These are phyloP conservation scores for Orchesella flavescens DNA, from an alignment of 2,888 invertebrate species.

Conservation along the genomic window DNA sequence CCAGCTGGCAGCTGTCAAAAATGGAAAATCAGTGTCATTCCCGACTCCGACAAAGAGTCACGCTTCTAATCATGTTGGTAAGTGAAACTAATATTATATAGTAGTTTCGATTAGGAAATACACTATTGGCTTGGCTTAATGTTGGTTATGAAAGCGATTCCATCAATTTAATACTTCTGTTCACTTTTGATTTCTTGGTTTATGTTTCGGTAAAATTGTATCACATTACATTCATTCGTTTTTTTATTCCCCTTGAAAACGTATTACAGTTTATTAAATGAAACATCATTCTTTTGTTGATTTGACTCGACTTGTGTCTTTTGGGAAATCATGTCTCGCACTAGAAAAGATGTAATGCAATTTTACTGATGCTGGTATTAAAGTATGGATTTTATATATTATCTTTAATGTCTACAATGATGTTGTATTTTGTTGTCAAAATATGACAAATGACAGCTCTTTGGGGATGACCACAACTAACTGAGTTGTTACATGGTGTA, in stretches of 20 bases:
- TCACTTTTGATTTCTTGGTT: too few relatives aligned
- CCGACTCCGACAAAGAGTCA: slow-evolving; percentile 57
- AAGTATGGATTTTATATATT: too few relatives aligned
- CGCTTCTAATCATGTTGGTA: slow-evolving; percentile 66
- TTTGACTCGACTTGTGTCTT: too few relatives aligned
- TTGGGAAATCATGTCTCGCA: too few relatives aligned
- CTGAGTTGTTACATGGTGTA: too few relatives aligned
- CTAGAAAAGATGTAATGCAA: too few relatives aligned
- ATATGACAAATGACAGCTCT: too few relatives aligned
- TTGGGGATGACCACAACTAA: too few relatives aligned
- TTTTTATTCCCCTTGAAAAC: neutral
- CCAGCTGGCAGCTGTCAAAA: slow-evolving; percentile 59
- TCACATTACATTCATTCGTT: too few relatives aligned
- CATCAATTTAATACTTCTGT: neutral
- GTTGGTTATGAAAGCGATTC: neutral
- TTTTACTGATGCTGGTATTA: too few relatives aligned
- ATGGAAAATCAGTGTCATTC: slow-evolving; percentile 56
- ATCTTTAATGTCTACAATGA: neutral
- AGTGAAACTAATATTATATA: slow-evolving; percentile 20
- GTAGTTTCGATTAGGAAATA: neutral
- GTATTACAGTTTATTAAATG: slow-evolving; percentile 2
- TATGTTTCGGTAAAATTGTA: too few relatives aligned
- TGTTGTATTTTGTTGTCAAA: too few relatives aligned
- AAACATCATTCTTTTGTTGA: neutral
- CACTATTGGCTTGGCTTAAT: neutral